phyloP scores from a whole-genome alignment of 2,113 vertebrate genomes.

The Forbesichthys agassizii region DNA sequence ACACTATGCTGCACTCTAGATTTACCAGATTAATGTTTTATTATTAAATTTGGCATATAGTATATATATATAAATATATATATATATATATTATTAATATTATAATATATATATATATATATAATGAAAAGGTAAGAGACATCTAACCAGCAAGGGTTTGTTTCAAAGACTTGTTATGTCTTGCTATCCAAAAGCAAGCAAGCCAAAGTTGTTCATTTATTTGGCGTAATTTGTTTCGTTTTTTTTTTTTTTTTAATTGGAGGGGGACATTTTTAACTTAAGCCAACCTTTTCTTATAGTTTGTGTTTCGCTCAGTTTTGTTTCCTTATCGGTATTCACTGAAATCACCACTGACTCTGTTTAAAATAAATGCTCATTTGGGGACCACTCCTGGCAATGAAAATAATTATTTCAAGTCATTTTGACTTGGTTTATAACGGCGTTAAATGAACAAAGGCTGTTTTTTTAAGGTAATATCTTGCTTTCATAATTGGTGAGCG shows the following conservation, averaged over 20 bases:
- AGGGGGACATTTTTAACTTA: conserved; percentile 26
- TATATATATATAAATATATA: no score
- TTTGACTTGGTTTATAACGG: conserved; percentile 22
- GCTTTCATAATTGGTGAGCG: conserved; percentile 42
- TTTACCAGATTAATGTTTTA: no score
- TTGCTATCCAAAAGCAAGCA: no score
- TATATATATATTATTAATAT: no score
- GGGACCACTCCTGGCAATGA: background rate
- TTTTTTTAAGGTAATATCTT: conserved; percentile 12
- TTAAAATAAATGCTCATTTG: conserved; percentile 7
- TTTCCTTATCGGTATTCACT: background rate
- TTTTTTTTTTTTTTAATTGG: background rate
- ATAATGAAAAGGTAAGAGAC: no score
- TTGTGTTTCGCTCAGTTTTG: conserved; percentile 11
- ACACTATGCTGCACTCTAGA: no score
- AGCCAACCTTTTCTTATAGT: conserved; percentile 25
- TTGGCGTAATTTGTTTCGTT: no score
- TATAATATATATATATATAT: no score
- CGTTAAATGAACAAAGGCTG: conserved; percentile 29
- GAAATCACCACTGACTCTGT: background rate
- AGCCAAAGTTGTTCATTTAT: no score
- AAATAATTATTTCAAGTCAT: conserved; percentile 25
- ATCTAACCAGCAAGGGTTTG: no score
- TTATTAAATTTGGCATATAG: no score
- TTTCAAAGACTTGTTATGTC: no score